phyloP scores from a whole-genome alignment of 1,140 invertebrate genomes.

The Polypedilum vanderplanki region DNA sequence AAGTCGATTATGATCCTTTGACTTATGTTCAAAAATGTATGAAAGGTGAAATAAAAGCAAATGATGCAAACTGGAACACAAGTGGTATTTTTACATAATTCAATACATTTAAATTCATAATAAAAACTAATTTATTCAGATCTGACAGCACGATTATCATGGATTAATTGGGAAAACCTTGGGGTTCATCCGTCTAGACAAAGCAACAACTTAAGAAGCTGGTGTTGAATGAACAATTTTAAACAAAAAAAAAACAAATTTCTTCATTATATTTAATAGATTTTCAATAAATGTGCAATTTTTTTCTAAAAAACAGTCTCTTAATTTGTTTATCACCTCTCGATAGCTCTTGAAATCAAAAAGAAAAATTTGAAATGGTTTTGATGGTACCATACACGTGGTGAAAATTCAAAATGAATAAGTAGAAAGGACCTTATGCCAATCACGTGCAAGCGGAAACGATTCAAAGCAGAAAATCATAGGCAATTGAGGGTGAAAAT shows the following conservation, averaged over 20 bases:
- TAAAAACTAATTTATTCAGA: constrained; percentile 56
- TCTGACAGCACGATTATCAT: constrained; percentile 90
- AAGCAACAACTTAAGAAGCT: constrained; percentile 67
- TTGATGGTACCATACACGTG: background rate
- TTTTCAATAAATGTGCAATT: constrained; percentile 1
- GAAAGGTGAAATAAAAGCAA: constrained; percentile 76
- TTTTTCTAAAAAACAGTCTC: background rate
- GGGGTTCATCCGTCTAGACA: constrained; percentile 83
- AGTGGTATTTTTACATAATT: constrained; percentile 61
- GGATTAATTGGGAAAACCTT: constrained; percentile 99
- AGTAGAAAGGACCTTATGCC: background rate
- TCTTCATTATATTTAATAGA: too few relatives aligned
- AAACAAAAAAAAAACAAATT: too few relatives aligned
- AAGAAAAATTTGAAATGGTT: background rate
- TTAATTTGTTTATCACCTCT: constrained; percentile 35
- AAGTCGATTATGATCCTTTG: constrained; percentile 81
- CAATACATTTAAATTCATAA: constrained; percentile 27
- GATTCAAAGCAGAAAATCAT: constrained; percentile 10
- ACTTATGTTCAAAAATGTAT: constrained; percentile 91
- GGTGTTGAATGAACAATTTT: constrained; percentile 47
- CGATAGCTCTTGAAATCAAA: background rate
- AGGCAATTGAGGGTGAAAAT: constrained; percentile 15
- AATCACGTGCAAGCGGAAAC: constrained; percentile 18
- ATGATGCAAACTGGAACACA: constrained; percentile 89
- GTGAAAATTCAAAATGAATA: constrained; percentile 3